Evolutionary conservation across 2,888 invertebrate genomes (phyloP), one percentile per base, ranked within the genome.

Genomic region (Adelognathus sp.): DNA sequence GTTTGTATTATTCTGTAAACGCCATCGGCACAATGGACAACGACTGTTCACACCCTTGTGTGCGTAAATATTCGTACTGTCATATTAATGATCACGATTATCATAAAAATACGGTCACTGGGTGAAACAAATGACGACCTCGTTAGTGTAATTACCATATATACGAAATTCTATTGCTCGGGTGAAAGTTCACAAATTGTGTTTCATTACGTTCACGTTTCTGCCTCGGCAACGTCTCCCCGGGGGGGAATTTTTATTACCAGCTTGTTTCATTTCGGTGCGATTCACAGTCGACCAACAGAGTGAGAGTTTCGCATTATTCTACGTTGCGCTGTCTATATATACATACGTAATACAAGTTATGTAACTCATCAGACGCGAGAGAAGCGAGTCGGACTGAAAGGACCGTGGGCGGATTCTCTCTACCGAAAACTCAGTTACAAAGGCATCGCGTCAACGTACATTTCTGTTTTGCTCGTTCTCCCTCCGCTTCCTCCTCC

Each of bases 101-200:
- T 44, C 36, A 27, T 41, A 52, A 71, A 72, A 63, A 63, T 18
- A 72, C 33, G 27, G 7, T 27, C 29, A 6, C 16, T 3, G 27
- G n/a, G 4, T 16, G 44, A 21, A 50, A 50, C 50, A 24, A 29
- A 54, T 41, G 39, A 5, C 27, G 27, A 29, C 54, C 73, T 56
- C 64, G 46, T 64, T 58, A 64, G 44, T 56, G 24, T 64, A 73
- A 73, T 73, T 46, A 56, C 64, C 44, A n/a, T n/a, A 44, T 46
- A 54, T n/a, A 50, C 73, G 44, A 64, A 73, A 73, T 73, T 64
- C 44, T 44, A 64, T 73, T 58, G 56, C 73, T 11, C 56, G 27
- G 44, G 64, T 14, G 63, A 72, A 72, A 54, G 63, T 63, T 52
- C 50, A 72, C 71, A 44, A 72, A 72, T 72, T 39, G 39, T 54